These are phyloP conservation scores for Ganaspis brasiliensis DNA, from an alignment of 2,888 invertebrate species.

Conservation along the genomic window DNA sequence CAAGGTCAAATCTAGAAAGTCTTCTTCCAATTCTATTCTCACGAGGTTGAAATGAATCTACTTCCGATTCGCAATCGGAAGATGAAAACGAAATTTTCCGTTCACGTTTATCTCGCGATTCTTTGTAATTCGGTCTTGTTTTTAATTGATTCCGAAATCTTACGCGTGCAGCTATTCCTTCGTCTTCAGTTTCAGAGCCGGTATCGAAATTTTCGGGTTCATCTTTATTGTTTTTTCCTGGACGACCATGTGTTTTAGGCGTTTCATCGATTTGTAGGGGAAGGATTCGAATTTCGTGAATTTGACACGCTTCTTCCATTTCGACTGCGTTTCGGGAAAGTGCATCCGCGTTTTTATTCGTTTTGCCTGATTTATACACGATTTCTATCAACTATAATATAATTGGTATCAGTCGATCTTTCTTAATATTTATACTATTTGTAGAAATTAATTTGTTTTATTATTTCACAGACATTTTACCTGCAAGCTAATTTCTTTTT, in stretches of 20 bases:
- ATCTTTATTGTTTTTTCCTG: too few relatives aligned
- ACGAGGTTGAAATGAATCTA: neutral
- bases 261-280: neutral
- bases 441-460: too few relatives aligned
- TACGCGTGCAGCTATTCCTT: neutral
- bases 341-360: slow-evolving; percentile 51
- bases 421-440: too few relatives aligned
- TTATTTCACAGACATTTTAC: too few relatives aligned
- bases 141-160: neutral
- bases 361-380: slow-evolving; percentile 49
- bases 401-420: too few relatives aligned
- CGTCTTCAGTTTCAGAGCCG: neutral
- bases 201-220: neutral
- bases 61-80: neutral
- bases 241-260: neutral
- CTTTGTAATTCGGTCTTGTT: neutral
- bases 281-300: neutral
- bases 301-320: neutral
- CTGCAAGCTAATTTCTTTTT: too few relatives aligned
- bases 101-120: neutral
- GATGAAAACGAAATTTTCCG: neutral
- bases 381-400: too few relatives aligned
- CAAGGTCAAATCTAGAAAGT: neutral
- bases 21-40: too few relatives aligned
- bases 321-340: slow-evolving; percentile 52